Conservation (phyloP, 2,797 vertebrate genomes). For the Sternotherus odoratus region DNA sequence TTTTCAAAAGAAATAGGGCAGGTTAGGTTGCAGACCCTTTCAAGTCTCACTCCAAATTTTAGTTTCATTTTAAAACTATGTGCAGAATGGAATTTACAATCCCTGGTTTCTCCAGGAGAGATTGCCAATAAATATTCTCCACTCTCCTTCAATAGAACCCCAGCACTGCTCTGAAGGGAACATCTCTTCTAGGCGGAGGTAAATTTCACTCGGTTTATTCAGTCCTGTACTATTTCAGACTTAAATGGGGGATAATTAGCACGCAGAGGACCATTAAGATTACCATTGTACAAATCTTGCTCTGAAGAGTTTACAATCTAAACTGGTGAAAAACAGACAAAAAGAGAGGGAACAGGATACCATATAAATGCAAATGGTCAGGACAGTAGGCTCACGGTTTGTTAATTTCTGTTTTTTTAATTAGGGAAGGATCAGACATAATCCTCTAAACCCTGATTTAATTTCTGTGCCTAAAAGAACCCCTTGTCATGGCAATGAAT, state of each 20-base stretch:
- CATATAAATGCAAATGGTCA: neutral
- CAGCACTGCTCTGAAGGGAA: neutral
- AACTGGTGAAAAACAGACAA: neutral
- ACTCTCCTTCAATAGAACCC: too few species aligned
- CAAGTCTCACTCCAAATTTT: neutral
- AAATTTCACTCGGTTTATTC: neutral
- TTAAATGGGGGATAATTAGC: neutral
- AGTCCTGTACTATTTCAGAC: neutral
- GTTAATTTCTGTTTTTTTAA: conserved; percentile 2
- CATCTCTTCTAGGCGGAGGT: neutral
- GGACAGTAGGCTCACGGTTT: neutral
- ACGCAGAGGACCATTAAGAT: neutral
- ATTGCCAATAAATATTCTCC: neutral
- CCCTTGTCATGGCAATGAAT: neutral
- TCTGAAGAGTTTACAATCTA: neutral
- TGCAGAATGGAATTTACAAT: neutral
- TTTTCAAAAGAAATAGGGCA: neutral
- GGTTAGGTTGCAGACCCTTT: neutral
- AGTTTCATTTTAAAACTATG: neutral
- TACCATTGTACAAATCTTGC: neutral
- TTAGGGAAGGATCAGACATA: neutral
- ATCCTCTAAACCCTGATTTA: neutral
- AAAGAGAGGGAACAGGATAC: neutral
- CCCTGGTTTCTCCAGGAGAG: neutral
- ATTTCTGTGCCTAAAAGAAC: neutral